Conservation (phyloP, 2,113 vertebrate genomes). For the Archocentrus centrarchus region DNA sequence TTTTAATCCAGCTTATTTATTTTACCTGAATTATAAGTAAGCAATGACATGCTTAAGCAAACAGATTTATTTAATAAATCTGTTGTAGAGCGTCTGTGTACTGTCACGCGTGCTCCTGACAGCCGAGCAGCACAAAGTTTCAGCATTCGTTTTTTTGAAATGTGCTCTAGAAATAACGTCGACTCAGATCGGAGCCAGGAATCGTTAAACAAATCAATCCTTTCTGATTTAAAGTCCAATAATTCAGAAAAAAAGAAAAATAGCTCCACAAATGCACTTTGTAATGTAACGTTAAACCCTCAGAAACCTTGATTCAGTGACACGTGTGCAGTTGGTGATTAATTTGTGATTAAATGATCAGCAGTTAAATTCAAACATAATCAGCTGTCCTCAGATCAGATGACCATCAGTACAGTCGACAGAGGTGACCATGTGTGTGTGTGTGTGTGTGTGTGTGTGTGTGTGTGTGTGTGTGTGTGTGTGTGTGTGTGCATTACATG, state of each 20-base stretch:
- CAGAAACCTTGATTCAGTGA: background rate
- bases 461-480: background rate
- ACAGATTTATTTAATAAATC: background rate
- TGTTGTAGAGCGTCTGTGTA: background rate
- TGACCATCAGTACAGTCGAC: background rate
- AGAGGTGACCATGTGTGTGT: background rate
- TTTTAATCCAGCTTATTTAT: background rate
- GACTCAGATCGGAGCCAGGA: background rate
- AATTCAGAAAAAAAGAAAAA: background rate
- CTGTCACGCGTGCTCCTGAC: background rate
- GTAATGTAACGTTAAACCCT: background rate
- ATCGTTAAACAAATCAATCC: background rate
- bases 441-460: constrained; percentile 13
- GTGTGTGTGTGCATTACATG: background rate
- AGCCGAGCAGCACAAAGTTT: background rate
- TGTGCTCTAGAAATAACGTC: background rate
- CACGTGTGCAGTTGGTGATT: too few relatives aligned
- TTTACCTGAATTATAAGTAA: background rate
- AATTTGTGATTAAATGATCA: background rate
- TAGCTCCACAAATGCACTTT: fast-evolving
- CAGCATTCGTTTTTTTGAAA: background rate
- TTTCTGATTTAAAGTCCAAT: background rate
- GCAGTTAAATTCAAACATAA: background rate
- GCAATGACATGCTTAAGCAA: background rate
- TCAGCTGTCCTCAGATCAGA: constrained; percentile 33